phyloP scores from a whole-genome alignment of 1,140 invertebrate genomes.

The Dryas iulia region DNA sequence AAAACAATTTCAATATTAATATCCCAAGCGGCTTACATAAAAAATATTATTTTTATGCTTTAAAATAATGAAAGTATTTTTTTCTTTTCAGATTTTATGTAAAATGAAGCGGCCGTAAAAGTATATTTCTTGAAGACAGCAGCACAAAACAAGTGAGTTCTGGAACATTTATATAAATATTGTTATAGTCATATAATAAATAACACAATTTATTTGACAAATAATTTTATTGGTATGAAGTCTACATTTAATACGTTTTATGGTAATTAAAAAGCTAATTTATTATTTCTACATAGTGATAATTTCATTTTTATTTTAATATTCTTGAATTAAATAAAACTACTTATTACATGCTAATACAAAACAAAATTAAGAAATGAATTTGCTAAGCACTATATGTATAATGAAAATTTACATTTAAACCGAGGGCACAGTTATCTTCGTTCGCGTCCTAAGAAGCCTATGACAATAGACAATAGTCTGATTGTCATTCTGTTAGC shows the following conservation, averaged over 20 bases:
- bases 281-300: no score
- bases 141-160: constrained; percentile 31
- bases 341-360: no score
- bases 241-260: no score
- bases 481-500: constrained; percentile 51
- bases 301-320: no score
- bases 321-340: no score
- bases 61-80: background rate
- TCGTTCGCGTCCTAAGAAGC: background rate
- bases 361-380: no score
- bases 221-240: no score
- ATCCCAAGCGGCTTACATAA: no score
- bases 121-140: constrained; percentile 2
- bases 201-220: no score
- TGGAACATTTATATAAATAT: background rate
- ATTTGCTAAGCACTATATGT: background rate
- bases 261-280: no score
- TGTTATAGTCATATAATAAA: background rate
- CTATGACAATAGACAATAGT: constrained; percentile 52
- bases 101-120: constrained; percentile 41
- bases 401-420: background rate
- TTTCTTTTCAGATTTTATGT: constrained; percentile 43
- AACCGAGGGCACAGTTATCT: background rate
- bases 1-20: no score
- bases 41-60: background rate